Base-by-base conservation (phyloP, 2,888 invertebrate genomes). In the Urechis unicinctus region DNA sequence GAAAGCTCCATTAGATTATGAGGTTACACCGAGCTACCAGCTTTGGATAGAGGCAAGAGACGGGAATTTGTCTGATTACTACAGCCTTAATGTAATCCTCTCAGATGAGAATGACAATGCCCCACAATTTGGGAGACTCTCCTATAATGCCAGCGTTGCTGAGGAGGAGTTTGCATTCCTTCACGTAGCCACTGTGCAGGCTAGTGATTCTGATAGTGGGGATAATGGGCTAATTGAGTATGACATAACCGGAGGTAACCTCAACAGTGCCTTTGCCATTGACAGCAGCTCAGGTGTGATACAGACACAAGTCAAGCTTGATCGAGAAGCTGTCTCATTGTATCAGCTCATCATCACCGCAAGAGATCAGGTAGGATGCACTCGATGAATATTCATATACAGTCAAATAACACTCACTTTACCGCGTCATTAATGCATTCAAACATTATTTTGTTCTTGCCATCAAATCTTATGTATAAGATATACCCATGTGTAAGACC, bases 81-180 rank as follows among this genome's bases (percentile, higher is more conserved):
- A 60, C 5, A 56, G 64, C 30, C 60, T 95, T 21, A 84, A 85
- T 61, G 87, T 96, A n/a, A 89, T 88, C 77, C 89, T 96, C 0
- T 88, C 89, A 0, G 95, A 96, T 77, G 86, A 88, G 3, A 96
- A 96, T 76, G 95, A 96, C 73, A 94, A 95, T 77, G 82, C 87
- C 0, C 96, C 96, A 0, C 78, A 87, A 0, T 89, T 77, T 55
- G 87, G 88, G 66, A 85, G 83, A 55, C 77, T 84, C 0, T 81
- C 91, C 24, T 95, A 94, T 76, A 89, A 90, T 69, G 88, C 91
- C 0, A 85, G 88, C 2, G 85, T 95, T 3, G 74, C 86, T 52
- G 96, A 96, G 53, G 65, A 46, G 45, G 60, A 21, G 60, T 68
- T 4, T 55, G 61, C 54, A 24, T 49, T 52, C 9, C 42, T 22